Percentiles rank a stretch among this genome's conserved stretches.
These are phyloP conservation scores for Phragmatobia fuliginosa DNA, from an alignment of 2,888 invertebrate species.

Conservation along the genomic window DNA sequence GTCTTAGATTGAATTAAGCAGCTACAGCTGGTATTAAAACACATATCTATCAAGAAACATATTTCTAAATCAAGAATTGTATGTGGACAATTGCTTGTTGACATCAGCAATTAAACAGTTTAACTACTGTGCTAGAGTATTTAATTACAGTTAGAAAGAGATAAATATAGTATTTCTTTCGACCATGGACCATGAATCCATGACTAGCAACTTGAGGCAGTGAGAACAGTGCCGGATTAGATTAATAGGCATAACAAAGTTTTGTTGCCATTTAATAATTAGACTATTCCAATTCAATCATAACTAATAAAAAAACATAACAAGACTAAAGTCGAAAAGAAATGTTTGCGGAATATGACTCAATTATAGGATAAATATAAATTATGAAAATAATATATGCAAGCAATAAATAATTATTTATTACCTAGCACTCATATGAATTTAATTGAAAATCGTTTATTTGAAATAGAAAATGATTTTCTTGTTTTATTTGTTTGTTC, in stretches of 20 bases:
- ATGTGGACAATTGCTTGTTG: slow-evolving; percentile 53
- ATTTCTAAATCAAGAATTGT: slow-evolving; percentile 36
- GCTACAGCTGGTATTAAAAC: slow-evolving; percentile 24
- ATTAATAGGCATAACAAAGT: slow-evolving; percentile 1
- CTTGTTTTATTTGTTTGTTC: slow-evolving; percentile 18
- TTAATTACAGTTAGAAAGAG: slow-evolving; percentile 34
- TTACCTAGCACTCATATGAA: too few species aligned
- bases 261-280: not conserved
- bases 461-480: slow-evolving; percentile 3
- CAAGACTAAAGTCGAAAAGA: not conserved
- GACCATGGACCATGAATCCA: slow-evolving; percentile 10
- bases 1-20: slow-evolving; percentile 2
- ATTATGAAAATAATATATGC: too few species aligned
- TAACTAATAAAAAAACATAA: not conserved
- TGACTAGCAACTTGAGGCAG: slow-evolving; percentile 28
- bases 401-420: not conserved
- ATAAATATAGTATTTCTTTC: slow-evolving; percentile 23
- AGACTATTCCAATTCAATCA: not conserved
- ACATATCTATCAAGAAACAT: slow-evolving; percentile 25
- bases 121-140: slow-evolving; percentile 46
- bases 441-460: slow-evolving; percentile 11
- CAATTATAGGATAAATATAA: too few species aligned
- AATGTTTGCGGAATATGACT: not conserved
- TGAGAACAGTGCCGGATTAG: slow-evolving; percentile 21
- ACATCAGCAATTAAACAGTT: slow-evolving; percentile 63